A percentile compares a stretch with the other conserved stretches of the same genome.
Conservation (phyloP, 1,140 invertebrate species). For the Mylabris phalerata region DNA sequence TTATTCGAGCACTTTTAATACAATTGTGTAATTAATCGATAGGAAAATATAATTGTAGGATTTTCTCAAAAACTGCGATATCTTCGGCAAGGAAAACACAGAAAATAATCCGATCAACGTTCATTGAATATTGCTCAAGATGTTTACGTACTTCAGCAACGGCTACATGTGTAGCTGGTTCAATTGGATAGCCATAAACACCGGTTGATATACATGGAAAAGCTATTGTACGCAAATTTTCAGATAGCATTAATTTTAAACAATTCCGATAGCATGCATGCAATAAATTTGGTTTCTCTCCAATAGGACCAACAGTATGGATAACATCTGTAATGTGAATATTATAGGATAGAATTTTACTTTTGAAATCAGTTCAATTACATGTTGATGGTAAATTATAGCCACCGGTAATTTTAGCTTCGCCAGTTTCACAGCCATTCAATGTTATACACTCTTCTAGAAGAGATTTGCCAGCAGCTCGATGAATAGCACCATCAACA, state of each 20-base stretch:
- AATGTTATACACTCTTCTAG: constrained; percentile 65
- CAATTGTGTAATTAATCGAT: constrained; percentile 11
- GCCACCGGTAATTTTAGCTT: constrained; percentile 75
- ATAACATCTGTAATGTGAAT: constrained; percentile 61
- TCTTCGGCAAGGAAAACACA: constrained; percentile 70
- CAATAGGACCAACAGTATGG: constrained; percentile 74
- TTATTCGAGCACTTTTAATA: too few relatives aligned
- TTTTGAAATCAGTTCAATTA: constrained; percentile 38
- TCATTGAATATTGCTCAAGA: constrained; percentile 54
- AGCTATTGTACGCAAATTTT: constrained; percentile 62
- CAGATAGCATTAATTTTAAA: constrained; percentile 52
- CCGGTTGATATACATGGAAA: constrained; percentile 86
- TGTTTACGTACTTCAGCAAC: constrained; percentile 58
- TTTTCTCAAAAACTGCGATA: constrained; percentile 64
- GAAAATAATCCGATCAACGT: constrained; percentile 73
- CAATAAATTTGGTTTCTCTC: constrained; percentile 59
- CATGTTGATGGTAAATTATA: constrained; percentile 73
- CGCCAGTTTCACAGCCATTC: constrained; percentile 65
- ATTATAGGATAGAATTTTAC: neutral
- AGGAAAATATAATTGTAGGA: constrained; percentile 69
- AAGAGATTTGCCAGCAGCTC: constrained; percentile 60
- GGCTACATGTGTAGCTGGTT: constrained; percentile 66
- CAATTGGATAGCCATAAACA: constrained; percentile 77
- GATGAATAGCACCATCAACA: constrained; percentile 83
- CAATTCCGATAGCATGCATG: constrained; percentile 63